phyloP scores from a whole-genome alignment of 1,140 invertebrate species.

The Neodiprion virginianus region DNA sequence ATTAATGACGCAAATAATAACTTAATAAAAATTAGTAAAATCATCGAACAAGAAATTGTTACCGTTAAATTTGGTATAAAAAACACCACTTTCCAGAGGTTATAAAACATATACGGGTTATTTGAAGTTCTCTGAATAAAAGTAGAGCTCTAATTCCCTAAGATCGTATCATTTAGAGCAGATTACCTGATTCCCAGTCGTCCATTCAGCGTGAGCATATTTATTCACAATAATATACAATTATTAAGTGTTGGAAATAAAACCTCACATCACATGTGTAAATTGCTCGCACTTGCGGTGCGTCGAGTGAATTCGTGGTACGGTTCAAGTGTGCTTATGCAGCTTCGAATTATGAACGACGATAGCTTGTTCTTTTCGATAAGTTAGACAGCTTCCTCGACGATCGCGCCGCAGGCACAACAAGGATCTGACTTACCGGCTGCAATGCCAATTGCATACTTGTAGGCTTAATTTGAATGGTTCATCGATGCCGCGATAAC shows the following conservation, averaged over 20 bases:
- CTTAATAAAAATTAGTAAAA: background rate
- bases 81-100: background rate
- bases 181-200: background rate
- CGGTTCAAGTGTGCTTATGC: background rate
- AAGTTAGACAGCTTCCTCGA: background rate
- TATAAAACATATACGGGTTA: background rate
- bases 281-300: background rate
- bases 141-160: background rate
- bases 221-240: background rate
- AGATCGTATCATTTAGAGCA: background rate
- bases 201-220: background rate
- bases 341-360: background rate
- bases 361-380: background rate
- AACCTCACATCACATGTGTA: background rate
- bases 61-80: background rate
- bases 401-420: background rate
- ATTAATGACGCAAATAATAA: no score
- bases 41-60: background rate
- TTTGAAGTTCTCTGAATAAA: background rate
- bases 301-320: background rate
- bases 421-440: background rate
- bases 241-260: background rate
- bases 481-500: background rate
- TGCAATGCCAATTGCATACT: background rate
- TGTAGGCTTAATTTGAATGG: background rate